Base-by-base conservation (phyloP, 1,140 invertebrate species). In the Mycetomoellerius zeteki region DNA sequence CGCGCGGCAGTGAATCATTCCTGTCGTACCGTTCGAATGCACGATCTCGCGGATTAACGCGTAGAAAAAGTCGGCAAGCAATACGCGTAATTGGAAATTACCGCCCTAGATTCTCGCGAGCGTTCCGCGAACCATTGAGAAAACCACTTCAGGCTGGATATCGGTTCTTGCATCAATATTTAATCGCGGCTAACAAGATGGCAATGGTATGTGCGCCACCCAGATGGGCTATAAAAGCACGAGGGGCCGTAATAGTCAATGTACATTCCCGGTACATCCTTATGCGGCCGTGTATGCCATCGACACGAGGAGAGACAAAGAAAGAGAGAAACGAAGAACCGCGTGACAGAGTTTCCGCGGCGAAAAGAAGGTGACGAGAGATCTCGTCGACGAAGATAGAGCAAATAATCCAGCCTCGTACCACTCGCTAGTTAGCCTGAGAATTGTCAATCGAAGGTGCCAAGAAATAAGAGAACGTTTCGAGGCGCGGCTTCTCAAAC, bases 371-470 rank as follows among this genome's bases (percentile, higher is more conserved):
- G 30, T 50, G 52, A 86, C 19, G 64, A 60, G 58, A 82, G 50
- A 75, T 67, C 47, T 30, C 64, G 54, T 65, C 76, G 43, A 80
- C 69, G 65, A 65, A 84, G 90, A 69, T 60, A 88, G 88, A 87
- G 37, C 85, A 91, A 91, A 91, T 86, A 90, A 76, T 85, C 76
- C 62, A 71, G 56, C 8, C 27, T 73, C 78, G 67, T 47, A 33
- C 67, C 33, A 24, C 56, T 72, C 71, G 47, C 73, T n/a, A 21
- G 76, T 71, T 69, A 89, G 91, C 91, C 91, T 94, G 94, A 94
- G 94, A 95, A 94, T 94, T 95, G 94, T 95, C 94, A 95, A 95
- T 95, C 93, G 92, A 92, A 93, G 93, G 91, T 94, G 94, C 88
- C 92, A 94, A 94, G 92, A 89, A 93, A 91, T 90, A 88, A 94